A percentile compares a stretch with the other conserved stretches of the same genome.
Evolutionary conservation across 2,797 vertebrate genomes (phyloP).

Genomic region (Acanthurus lineatus): DNA sequence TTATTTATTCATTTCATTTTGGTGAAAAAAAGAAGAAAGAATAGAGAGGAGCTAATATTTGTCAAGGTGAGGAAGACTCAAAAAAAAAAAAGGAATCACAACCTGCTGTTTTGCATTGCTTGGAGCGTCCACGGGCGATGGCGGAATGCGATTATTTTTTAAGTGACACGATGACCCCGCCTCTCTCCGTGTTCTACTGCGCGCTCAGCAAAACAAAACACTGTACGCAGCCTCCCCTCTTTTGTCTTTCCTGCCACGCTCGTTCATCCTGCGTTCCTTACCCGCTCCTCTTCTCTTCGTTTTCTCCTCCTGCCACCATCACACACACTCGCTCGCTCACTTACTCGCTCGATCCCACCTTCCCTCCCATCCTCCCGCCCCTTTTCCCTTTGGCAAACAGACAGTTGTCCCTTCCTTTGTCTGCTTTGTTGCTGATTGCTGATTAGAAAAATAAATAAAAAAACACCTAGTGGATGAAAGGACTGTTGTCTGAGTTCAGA

Average conservation of each 20-base stretch:
- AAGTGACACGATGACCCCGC: slow-evolving; percentile 46
- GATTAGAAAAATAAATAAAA: slow-evolving; percentile 59
- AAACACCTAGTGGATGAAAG: slow-evolving; percentile 45
- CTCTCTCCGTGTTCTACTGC: slow-evolving; percentile 45
- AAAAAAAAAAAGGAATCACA: slow-evolving; percentile 13
- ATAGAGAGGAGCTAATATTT: slow-evolving; percentile 27
- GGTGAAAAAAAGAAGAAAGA: slow-evolving; percentile 11
- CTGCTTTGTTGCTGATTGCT: slow-evolving; percentile 61
- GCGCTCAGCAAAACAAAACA: slow-evolving; percentile 50
- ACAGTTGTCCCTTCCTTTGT: slow-evolving; percentile 68
- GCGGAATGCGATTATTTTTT: slow-evolving; percentile 54
- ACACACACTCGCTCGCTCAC: neutral
- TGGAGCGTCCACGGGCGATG: slow-evolving; percentile 25
- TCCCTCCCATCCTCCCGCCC: slow-evolving; percentile 6
- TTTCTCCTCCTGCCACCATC: neutral
- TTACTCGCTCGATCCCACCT: slow-evolving; percentile 2
- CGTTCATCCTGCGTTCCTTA: slow-evolving; percentile 52
- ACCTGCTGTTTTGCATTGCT: slow-evolving; percentile 48
- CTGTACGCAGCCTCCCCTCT: slow-evolving; percentile 42
- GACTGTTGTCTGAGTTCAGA: slow-evolving; percentile 18
- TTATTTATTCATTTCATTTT: slow-evolving; percentile 6
- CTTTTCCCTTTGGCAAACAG: slow-evolving; percentile 48
- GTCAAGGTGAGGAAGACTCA: slow-evolving; percentile 17
- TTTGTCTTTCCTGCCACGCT: slow-evolving; percentile 70
- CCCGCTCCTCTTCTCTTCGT: slow-evolving; percentile 30